Evolutionary conservation across 2,888 invertebrate genomes (phyloP).

Genomic region (Anagyrus pseudococci): DNA sequence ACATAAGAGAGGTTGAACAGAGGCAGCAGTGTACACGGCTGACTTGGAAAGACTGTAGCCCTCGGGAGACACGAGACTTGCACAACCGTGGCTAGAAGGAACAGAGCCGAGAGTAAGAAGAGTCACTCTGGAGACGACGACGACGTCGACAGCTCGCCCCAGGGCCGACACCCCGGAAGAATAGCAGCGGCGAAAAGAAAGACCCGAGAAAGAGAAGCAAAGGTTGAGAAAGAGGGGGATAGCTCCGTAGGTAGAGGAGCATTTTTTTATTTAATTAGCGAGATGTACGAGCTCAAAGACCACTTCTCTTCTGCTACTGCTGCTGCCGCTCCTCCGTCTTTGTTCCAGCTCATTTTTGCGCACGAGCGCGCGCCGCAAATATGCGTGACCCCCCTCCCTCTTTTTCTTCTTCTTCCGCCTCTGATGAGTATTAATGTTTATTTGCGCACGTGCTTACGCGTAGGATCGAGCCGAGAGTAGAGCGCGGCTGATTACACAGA

Average conservation of each 20-base stretch:
- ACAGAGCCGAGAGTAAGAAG: constrained; percentile 17
- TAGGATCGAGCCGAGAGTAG: no score
- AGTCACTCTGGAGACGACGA: constrained; percentile 42
- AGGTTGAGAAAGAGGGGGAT: constrained; percentile 27
- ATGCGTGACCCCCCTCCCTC: no score
- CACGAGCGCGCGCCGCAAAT: no score
- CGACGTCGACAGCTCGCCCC: constrained; percentile 47
- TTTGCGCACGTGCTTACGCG: no score
- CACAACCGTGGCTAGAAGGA: no score
- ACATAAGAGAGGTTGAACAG: no score
- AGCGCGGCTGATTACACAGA: no score
- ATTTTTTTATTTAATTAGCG: constrained; percentile 58
- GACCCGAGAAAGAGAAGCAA: constrained; percentile 3
- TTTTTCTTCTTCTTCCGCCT: no score
- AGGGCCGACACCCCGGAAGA: constrained; percentile 54
- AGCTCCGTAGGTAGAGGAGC: constrained; percentile 11
- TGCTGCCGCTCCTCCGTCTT: neutral
- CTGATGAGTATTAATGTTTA: no score
- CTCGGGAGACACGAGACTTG: no score
- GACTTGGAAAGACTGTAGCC: no score
- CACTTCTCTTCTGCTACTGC: constrained; percentile 36
- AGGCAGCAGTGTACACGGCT: no score
- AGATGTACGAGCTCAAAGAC: constrained; percentile 54
- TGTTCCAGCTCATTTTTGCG: constrained; percentile 2
- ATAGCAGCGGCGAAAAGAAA: constrained; percentile 42